Evolutionary conservation across 2,888 invertebrate species (phyloP).

Genomic region (Phania funesta): DNA sequence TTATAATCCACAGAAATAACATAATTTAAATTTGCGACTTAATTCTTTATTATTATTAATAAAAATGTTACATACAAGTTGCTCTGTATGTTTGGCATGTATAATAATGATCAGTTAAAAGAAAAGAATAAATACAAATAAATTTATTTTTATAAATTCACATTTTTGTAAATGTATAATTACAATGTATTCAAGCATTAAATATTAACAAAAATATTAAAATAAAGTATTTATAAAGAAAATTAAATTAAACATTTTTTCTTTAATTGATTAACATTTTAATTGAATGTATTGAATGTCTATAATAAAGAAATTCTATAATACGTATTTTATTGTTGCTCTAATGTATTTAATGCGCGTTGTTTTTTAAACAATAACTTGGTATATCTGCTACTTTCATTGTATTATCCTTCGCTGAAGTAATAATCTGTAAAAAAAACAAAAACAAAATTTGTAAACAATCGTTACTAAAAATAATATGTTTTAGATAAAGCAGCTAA

Average conservation of each 20-base stretch:
- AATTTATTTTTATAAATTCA: neutral
- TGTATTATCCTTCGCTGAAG: slow-evolving; percentile 85
- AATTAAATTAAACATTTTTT: too few species aligned
- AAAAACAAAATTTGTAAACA: neutral
- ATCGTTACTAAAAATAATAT: neutral
- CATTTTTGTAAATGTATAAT: neutral
- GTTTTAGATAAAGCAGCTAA: neutral
- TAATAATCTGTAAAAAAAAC: slow-evolving; percentile 82
- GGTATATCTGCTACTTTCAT: slow-evolving; percentile 86
- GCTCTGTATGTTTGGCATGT: neutral
- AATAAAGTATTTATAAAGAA: too few species aligned
- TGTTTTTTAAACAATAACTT: slow-evolving; percentile 56
- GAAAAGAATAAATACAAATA: neutral
- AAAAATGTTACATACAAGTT: neutral
- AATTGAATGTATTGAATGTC: neutral
- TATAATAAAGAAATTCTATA: neutral
- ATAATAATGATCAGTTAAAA: neutral
- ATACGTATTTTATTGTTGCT: neutral
- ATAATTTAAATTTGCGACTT: too few species aligned
- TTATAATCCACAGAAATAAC: too few species aligned
- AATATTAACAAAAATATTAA: slow-evolving; percentile 17
- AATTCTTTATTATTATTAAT: too few species aligned
- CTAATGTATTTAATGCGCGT: slow-evolving; percentile 19
- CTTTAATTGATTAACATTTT: neutral
- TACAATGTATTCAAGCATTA: neutral